Evolutionary conservation across 2,888 invertebrate species (phyloP), one percentile per base, ranked within the genome.

Genomic region (Thysanoteuthis rhombus): DNA sequence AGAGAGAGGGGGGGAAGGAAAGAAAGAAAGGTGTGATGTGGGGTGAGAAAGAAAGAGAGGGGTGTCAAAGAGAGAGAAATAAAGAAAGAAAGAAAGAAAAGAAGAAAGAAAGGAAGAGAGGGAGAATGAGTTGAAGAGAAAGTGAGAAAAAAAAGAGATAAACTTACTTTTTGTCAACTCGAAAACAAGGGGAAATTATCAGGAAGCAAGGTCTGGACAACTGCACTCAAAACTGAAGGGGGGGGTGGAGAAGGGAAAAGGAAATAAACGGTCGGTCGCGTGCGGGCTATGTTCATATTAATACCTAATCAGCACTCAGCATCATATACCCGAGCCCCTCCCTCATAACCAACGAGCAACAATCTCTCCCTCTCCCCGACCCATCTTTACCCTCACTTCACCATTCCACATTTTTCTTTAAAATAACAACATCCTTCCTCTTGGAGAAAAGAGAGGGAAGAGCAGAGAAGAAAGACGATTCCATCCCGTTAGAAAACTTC

Each of bases 181-280:
- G 12, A 75, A n/a, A 36, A 75, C n/a, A 75, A 75, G n/a, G 75
- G n/a, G 19, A 75, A 16, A 16, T 75, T 75, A 36, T 75, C 36
- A 36, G n/a, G n/a, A 75, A n/a, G 75, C n/a, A 12, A 36, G n/a
- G 75, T 36, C 16, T 16, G 16, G 75, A 28, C 10, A 75, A 75
- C 19, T 75, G 75, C 36, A n/a, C n/a, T 75, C 16, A 75, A 36
- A 75, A 75, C 0, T 16, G 75, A 4, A n/a, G n/a, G 75, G n/a
- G 4, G 32, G 12, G 12, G 16, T 8, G 75, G 12, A 36, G n/a
- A 36, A 75, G 36, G 12, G 36, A 12, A 75, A 10, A n/a, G 75
- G 75, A 75, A 75, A 75, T 75, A 75, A 75, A 75, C 75, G 75
- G 75, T 75, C n/a, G n/a, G 75, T 75, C 75, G 75, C 75, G 75